phyloP scores from a whole-genome alignment of 2,888 invertebrate genomes.

The Aporophyla lueneburgensis region DNA sequence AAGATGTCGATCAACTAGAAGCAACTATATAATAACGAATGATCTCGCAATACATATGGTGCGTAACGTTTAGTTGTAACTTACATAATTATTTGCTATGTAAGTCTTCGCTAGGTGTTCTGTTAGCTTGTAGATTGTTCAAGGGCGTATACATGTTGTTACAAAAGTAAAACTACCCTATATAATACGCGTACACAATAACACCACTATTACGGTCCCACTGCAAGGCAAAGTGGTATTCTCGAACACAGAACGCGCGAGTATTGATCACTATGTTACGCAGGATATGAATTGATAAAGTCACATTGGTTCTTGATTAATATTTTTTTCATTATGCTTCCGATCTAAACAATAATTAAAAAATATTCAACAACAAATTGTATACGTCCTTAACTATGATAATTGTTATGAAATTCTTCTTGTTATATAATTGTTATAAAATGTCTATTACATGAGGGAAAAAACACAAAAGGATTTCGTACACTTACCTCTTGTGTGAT shows the following conservation, averaged over 20 bases:
- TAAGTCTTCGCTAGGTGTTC: conserved; percentile 63
- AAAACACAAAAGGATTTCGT: neutral
- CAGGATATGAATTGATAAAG: too few relatives aligned
- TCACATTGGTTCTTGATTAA: too few relatives aligned
- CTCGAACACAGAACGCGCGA: too few relatives aligned
- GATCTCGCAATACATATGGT: conserved; percentile 83
- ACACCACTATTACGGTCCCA: too few relatives aligned
- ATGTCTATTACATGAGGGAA: conserved; percentile 32
- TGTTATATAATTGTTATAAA: conserved; percentile 64
- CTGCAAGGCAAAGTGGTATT: too few relatives aligned
- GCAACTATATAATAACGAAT: conserved; percentile 66
- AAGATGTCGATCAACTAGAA: conserved; percentile 90
- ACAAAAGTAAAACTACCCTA: neutral
- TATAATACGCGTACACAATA: neutral
- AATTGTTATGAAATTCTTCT: conserved; percentile 61
- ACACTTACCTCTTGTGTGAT: neutral
- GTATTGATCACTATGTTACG: too few relatives aligned
- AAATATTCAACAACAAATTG: neutral
- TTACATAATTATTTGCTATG: conserved; percentile 72
- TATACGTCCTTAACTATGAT: conserved; percentile 44
- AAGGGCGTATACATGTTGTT: conserved; percentile 53
- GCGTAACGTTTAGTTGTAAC: conserved; percentile 69
- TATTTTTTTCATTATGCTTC: too few relatives aligned
- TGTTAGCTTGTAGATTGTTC: conserved; percentile 47
- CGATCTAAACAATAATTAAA: too few relatives aligned